Evolutionary conservation across 2,888 invertebrate genomes (phyloP).

Genomic region (Noctuana brunneofusca): DNA sequence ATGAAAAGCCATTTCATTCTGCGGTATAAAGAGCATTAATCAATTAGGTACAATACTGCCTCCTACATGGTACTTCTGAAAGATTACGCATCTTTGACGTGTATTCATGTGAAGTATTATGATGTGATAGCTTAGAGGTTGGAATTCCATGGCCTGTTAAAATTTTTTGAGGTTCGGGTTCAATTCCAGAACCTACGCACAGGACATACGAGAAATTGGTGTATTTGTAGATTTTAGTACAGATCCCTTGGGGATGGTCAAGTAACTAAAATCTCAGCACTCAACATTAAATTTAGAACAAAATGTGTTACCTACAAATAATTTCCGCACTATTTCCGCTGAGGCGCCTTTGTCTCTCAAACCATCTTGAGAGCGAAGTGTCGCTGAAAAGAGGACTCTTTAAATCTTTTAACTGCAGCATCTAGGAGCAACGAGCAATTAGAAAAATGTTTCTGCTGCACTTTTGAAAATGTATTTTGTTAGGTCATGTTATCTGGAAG

Average conservation of each 20-base stretch:
- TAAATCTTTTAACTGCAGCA: conserved; percentile 30
- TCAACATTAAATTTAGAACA: not conserved
- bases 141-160: too few relatives aligned
- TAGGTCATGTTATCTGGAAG: too few relatives aligned
- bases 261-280: not conserved
- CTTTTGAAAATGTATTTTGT: not conserved
- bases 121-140: too few relatives aligned
- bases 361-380: conserved; percentile 21
- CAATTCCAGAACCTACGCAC: too few relatives aligned
- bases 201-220: too few relatives aligned
- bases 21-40: conserved; percentile 2
- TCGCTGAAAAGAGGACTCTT: conserved; percentile 9
- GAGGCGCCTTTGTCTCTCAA: conserved; percentile 16
- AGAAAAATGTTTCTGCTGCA: conserved; percentile 10
- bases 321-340: conserved; percentile 16
- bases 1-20: not conserved
- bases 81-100: not conserved
- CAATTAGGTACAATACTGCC: not conserved
- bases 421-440: conserved; percentile 27
- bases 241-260: too few relatives aligned
- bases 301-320: conserved; percentile 10
- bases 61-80: not conserved
- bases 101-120: not conserved
- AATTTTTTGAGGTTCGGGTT: too few relatives aligned
- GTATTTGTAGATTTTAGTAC: too few relatives aligned